Percentiles rank a stretch among this genome's conserved stretches.
Evolutionary conservation across 2,797 vertebrate species (phyloP).

Genomic region (Xerus rutilus): DNA sequence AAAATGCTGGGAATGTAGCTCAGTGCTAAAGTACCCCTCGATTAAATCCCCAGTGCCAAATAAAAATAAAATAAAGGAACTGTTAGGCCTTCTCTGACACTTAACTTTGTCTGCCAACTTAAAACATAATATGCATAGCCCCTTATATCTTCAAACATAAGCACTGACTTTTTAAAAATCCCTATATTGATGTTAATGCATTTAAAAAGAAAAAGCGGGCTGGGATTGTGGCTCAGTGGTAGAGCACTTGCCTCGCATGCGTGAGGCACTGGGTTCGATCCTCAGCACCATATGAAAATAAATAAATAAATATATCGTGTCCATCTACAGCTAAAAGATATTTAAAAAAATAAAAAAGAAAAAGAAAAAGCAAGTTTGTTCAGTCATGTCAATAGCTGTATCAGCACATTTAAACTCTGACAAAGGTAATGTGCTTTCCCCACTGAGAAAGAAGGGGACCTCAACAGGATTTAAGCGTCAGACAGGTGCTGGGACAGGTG

Average conservation of each 20-base stretch:
- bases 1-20: too few relatives aligned
- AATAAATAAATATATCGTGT: too few relatives aligned
- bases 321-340: too few relatives aligned
- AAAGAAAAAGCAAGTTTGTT: neutral
- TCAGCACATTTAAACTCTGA: neutral
- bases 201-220: neutral
- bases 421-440: rapidly evolving
- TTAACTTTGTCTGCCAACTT: neutral
- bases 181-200: neutral
- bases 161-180: neutral
- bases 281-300: too few relatives aligned
- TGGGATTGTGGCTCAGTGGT: too few relatives aligned
- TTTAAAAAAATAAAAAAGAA: too few relatives aligned
- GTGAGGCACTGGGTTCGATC: too few relatives aligned
- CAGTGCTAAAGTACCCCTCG: too few relatives aligned
- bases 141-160: neutral
- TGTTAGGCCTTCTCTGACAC: neutral
- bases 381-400: neutral
- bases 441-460: neutral
- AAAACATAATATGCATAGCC: neutral
- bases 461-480: rapidly evolving
- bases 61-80: too few relatives aligned
- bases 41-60: too few relatives aligned
- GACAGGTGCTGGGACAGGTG: neutral
- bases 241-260: too few relatives aligned